Base-by-base conservation (phyloP, 1,140 invertebrate species). In the Microplitis demolitor region DNA sequence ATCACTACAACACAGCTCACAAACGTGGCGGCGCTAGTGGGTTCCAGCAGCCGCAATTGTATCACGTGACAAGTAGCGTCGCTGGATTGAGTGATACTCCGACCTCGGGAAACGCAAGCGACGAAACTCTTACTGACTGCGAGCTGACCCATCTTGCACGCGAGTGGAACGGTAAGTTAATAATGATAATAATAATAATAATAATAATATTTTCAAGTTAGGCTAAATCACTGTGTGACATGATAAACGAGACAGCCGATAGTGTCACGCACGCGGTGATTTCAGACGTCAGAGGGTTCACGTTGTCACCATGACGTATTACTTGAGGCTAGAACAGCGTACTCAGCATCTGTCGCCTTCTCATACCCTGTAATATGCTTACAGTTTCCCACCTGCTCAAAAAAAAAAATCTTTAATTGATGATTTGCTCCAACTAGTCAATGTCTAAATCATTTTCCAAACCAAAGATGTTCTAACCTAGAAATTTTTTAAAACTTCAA, bases 111-210 rank as follows among this genome's bases (percentile, higher is more conserved):
- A 93, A 93, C 91, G 92, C 91, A 16, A 93, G 92, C 53, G 93
- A 94, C 90, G 93, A 93, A 14, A 94, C 93, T 1, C 89, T 94
- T 72, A 94, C 93, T 5, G 93, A 94, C 83, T 93, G 92, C 8
- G 93, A 95, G 84, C 87, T 94, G 76, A 92, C 93, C 75, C 86
- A 86, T 66, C 88, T 94, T 73, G 92, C 93, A 60, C 89, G 92
- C 76, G 92, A 93, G 83, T 93, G 92, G 3, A 93, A 93, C 92
- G 92, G 93, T 93, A 70, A 91, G 90, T 54, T 11, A 1, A 16
- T 13, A 24, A 24, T 24, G 2, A 24, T 24, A 24, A 24, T 24
- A 24, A 24, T 24, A 24, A n/a, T n/a, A 24, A 24, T 24, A 24
- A 24, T 24, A 24, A 24, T 24, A 24, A 24, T 24, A 24, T 24